A percentile compares a stretch with the other conserved stretches of the same genome.
Evolutionary conservation across 2,113 vertebrate species (phyloP).

Genomic region (Trochalopteron elliotii): DNA sequence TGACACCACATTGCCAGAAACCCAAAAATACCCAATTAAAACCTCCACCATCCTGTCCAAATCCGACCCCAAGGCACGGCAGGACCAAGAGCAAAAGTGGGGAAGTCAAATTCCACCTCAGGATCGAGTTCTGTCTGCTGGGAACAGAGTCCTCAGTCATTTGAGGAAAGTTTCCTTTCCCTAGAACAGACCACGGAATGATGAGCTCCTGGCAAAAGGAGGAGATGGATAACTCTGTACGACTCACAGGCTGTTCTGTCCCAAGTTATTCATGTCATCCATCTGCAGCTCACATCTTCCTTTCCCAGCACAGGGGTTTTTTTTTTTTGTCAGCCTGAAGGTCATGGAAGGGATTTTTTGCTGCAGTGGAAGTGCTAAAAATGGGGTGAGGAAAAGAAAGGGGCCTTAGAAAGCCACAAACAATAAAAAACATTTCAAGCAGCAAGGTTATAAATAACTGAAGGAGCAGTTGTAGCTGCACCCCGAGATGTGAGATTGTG

Average conservation of each 20-base stretch:
- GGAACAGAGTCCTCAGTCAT: neutral
- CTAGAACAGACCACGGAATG: neutral
- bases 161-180: neutral
- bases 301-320: neutral
- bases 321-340: neutral
- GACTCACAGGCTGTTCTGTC: neutral
- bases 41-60: neutral
- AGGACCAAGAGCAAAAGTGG: neutral
- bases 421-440: neutral
- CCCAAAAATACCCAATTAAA: neutral
- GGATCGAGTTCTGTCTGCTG: neutral
- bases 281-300: neutral
- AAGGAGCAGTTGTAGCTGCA: neutral
- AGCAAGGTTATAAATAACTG: neutral
- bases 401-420: neutral
- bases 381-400: rapidly evolving
- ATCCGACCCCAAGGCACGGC: neutral
- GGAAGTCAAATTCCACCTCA: neutral
- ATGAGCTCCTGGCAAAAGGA: neutral
- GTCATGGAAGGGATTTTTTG: neutral
- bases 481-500: neutral
- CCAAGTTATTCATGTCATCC: neutral
- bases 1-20: neutral
- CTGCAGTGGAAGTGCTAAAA: neutral
- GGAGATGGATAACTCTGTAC: neutral